Evolutionary conservation across 2,797 vertebrate genomes (phyloP), one percentile per base, ranked within the genome.

Genomic region (Chloroceryle amazona): DNA sequence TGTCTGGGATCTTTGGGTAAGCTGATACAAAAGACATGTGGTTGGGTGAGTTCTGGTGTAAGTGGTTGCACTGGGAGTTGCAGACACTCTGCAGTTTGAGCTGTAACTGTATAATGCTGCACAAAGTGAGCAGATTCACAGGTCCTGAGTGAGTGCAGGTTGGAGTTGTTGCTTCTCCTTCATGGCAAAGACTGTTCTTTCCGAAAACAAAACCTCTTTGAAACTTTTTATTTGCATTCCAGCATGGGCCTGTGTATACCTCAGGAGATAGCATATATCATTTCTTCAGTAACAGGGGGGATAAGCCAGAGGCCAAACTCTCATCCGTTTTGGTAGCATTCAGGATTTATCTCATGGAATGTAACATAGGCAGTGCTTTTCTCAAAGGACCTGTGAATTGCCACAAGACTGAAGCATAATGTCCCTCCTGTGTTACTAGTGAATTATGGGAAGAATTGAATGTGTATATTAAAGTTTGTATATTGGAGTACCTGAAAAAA

Each of bases 401-500:
- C 76, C 79, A 65, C 28, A 72, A 21, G 42, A 22, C 22, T 88
- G 70, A 73, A n/a, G 58, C 55, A 84, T 90, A 71, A 46, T 52
- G 47, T 95, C 61, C 26, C 71, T 68, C 89, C 37, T 76, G 39
- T 35, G 63, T 89, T 93, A 57, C 42, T 63, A 6, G 51, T 68
- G 66, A 94, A n/a, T 83, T 66, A 55, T 60, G 46, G 51, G 54
- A 28, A 61, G 71, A 93, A 72, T 7, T 51, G 75, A 86, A 65
- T 3, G 13, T 75, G 22, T 11, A 1, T 75, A 51, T 75, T 83
- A 52, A 68, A 79, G 29, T 67, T 68, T 81, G 61, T 52, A 7
- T 65, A 46, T 79, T 89, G 29, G 54, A 94, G 57, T 68, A 81
- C 39, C 81, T 79, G 44, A 86, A 95, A 94, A 94, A 90, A 75